Base-by-base conservation (phyloP, 2,113 vertebrate genomes). In the Pachypanchax playfairii region DNA sequence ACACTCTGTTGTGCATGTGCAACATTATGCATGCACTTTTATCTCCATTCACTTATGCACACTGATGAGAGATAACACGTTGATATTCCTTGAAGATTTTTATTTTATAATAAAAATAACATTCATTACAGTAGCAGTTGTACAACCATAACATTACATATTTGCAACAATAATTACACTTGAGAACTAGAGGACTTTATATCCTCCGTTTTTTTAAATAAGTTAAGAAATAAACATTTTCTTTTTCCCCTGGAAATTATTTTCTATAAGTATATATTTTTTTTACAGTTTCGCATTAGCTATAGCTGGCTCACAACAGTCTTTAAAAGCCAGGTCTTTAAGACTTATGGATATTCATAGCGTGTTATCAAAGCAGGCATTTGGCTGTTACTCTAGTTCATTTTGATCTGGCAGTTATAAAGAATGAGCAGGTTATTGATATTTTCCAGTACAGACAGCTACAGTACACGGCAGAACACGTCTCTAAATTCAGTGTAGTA, bases 81-180 rank as follows among this genome's bases (percentile, higher is more conserved):
- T 20, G 20, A 41, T 48, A 73, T 82, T 73, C n/a, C 38, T 70
- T 82, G 36, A 73, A 62, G 73, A 59, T 91, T 90, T 86, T 84
- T 75, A 87, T 86, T 92, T 92, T 90, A 89, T 91, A 91, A 86
- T 90, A 91, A 92, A 90, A 92, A 92, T 89, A 91, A 88, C 87
- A 91, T 91, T 89, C 80, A 85, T 88, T 63, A 90, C 89, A 89
- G 79, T 78, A 88, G 90, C 84, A 88, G 82, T 85, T 83, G 80
- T 75, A 88, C 86, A 86, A 89, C 86, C 84, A 82, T 76, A 77
- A 79, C 81, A 63, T 82, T 68, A 80, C 75, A 77, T 48, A 33
- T 77, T 36, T 50, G 80, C 72, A 77, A 71, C 80, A 87, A 90
- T 89, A 83, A 90, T 92, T 91, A 90, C 85, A 87, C 74, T 89